Evolutionary conservation across 2,888 invertebrate species (phyloP).

Genomic region (Himalopsyche japonica): DNA sequence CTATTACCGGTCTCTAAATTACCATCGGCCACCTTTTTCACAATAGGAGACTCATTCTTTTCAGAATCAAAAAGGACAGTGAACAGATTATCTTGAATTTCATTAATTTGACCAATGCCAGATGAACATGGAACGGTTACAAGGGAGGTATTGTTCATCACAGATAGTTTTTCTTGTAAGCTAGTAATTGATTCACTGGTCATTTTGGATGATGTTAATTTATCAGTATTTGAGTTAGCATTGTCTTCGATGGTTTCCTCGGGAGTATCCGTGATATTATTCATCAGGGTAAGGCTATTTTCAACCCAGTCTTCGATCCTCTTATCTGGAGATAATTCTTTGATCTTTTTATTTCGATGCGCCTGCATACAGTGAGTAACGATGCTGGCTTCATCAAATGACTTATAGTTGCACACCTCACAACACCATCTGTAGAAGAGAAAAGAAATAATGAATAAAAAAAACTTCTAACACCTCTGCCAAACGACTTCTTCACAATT

Average conservation of each 20-base stretch:
- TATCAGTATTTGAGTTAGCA: background rate
- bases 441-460: slow-evolving; percentile 2
- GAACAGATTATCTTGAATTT: too few species aligned
- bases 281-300: slow-evolving; percentile 29
- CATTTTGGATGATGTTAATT: background rate
- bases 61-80: too few species aligned
- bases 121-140: too few species aligned
- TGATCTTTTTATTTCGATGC: slow-evolving; percentile 52
- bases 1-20: too few species aligned
- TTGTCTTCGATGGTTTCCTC: background rate
- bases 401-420: slow-evolving; percentile 60
- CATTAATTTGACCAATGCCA: too few species aligned
- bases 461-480: too few species aligned
- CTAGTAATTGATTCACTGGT: background rate
- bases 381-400: slow-evolving; percentile 60
- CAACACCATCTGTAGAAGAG: slow-evolving; percentile 61
- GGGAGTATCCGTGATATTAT: background rate
- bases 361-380: slow-evolving; percentile 58
- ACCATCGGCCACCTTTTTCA: too few species aligned
- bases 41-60: too few species aligned
- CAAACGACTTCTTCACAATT: too few species aligned
- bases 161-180: background rate
- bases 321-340: slow-evolving; percentile 51
- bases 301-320: slow-evolving; percentile 61
- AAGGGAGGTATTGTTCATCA: too few species aligned